These are phyloP conservation scores for Stegodyphus dumicola DNA, from an alignment of 1,140 invertebrate species.

Conservation along the genomic window DNA sequence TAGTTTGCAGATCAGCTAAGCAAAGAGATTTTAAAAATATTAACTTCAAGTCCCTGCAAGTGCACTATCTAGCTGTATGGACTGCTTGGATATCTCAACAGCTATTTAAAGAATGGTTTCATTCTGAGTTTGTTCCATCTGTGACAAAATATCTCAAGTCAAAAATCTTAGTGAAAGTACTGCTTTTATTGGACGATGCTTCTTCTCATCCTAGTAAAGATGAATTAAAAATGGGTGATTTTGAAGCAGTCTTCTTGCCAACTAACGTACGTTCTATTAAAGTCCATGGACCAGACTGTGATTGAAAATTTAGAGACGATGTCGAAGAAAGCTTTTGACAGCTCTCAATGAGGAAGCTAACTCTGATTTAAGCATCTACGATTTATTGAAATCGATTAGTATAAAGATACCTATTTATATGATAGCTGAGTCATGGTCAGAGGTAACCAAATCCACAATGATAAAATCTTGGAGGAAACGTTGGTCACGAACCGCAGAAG, in stretches of 20 bases:
- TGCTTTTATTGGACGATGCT: background rate
- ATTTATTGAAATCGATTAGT: background rate
- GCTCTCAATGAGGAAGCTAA: background rate
- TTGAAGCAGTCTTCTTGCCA: background rate
- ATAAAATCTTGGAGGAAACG: background rate
- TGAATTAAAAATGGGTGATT: background rate
- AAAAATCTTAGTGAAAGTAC: background rate
- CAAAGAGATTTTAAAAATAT: background rate
- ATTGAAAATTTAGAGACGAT: background rate
- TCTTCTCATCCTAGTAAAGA: background rate
- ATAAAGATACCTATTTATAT: background rate
- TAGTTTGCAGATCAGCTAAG: background rate
- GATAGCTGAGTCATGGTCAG: background rate
- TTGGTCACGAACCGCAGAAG: background rate
- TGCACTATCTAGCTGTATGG: background rate
- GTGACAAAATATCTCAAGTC: background rate
- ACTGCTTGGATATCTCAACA: conserved; percentile 5
- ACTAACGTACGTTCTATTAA: background rate
- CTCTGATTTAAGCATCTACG: background rate
- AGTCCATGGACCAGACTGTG: background rate
- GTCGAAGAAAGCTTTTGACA: background rate
- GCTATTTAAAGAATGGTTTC: background rate
- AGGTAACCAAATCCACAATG: background rate
- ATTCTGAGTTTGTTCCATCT: background rate
- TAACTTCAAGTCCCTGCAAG: background rate